Percentiles rank a stretch among this genome's conserved stretches.
Evolutionary conservation across 2,113 vertebrate genomes (phyloP).

Genomic region (Pyrgilauda ruficollis): DNA sequence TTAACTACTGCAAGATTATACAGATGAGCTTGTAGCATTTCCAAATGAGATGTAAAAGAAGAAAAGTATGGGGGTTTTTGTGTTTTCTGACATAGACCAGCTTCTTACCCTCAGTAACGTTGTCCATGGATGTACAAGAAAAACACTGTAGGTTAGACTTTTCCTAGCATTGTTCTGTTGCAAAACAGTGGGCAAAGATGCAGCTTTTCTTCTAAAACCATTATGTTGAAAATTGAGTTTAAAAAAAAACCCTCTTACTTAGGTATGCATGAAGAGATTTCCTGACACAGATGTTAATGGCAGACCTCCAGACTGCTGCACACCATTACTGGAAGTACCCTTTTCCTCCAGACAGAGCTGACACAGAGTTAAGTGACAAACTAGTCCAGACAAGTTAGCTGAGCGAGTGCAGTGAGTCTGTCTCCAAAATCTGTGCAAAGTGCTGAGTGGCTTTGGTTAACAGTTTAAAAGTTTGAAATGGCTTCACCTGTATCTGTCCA

Average conservation of each 20-base stretch:
- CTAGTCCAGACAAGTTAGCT: not conserved
- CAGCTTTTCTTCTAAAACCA: not conserved
- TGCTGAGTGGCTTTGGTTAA: not conserved
- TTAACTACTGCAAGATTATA: not conserved
- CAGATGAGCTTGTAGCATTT: not conserved
- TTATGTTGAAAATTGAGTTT: not conserved
- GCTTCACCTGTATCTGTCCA: not conserved
- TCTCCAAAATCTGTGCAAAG: not conserved
- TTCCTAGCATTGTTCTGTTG: not conserved
- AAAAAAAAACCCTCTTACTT: not conserved
- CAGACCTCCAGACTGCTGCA: not conserved
- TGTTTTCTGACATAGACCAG: not conserved
- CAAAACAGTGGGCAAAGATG: not conserved
- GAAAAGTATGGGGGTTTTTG: not conserved
- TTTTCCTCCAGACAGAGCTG: not conserved
- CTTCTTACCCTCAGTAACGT: not conserved
- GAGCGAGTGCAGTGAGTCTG: not conserved
- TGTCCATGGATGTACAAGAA: not conserved
- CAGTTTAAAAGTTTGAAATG: not conserved
- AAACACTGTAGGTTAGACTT: not conserved
- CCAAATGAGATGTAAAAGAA: not conserved
- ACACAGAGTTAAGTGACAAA: not conserved
- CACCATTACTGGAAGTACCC: not conserved
- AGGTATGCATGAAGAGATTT: not conserved
- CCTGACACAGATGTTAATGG: not conserved